Evolutionary conservation across 2,888 invertebrate species (phyloP).

Genomic region (Xestobium rufovillosum): DNA sequence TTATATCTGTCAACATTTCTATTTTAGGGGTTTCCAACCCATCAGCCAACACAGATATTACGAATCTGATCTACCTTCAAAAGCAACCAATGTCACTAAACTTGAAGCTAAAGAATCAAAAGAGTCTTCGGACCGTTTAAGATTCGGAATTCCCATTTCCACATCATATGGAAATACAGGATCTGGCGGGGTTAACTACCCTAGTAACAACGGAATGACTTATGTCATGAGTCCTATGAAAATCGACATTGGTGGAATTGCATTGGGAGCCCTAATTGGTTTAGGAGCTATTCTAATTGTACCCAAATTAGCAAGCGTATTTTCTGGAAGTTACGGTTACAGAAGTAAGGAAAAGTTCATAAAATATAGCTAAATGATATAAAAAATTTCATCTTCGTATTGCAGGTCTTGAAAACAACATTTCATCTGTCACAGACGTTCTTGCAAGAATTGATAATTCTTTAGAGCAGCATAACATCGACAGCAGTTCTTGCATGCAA

Average conservation of each 20-base stretch:
- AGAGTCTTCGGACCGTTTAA: slow-evolving; percentile 38
- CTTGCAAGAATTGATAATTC: slow-evolving; percentile 59
- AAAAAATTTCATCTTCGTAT: slow-evolving; percentile 9
- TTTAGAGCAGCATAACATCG: slow-evolving; percentile 61
- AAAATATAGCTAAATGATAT: no score
- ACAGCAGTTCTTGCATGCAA: slow-evolving; percentile 64
- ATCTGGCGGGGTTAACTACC: slow-evolving; percentile 31
- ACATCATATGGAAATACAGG: slow-evolving; percentile 49
- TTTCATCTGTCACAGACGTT: slow-evolving; percentile 54
- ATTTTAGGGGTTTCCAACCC: slow-evolving; percentile 43
- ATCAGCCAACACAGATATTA: slow-evolving; percentile 38
- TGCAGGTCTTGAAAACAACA: slow-evolving; percentile 38
- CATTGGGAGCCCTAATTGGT: slow-evolving; percentile 72
- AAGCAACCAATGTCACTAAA: slow-evolving; percentile 25
- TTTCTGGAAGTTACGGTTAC: slow-evolving; percentile 59
- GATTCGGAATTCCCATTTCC: slow-evolving; percentile 45
- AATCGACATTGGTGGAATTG: slow-evolving; percentile 73
- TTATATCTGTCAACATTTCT: no score
- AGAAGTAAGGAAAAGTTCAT: slow-evolving; percentile 60
- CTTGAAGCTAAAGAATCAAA: slow-evolving; percentile 35
- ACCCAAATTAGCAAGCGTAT: slow-evolving; percentile 67
- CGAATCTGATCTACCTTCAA: slow-evolving; percentile 31
- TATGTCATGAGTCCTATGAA: slow-evolving; percentile 64
- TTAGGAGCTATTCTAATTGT: slow-evolving; percentile 73
- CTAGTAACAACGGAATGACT: slow-evolving; percentile 46